A percentile compares a stretch with the other conserved stretches of the same genome.
These are phyloP conservation scores for Myripristis jacobus DNA, from an alignment of 2,797 vertebrate genomes.

Conservation along the genomic window DNA sequence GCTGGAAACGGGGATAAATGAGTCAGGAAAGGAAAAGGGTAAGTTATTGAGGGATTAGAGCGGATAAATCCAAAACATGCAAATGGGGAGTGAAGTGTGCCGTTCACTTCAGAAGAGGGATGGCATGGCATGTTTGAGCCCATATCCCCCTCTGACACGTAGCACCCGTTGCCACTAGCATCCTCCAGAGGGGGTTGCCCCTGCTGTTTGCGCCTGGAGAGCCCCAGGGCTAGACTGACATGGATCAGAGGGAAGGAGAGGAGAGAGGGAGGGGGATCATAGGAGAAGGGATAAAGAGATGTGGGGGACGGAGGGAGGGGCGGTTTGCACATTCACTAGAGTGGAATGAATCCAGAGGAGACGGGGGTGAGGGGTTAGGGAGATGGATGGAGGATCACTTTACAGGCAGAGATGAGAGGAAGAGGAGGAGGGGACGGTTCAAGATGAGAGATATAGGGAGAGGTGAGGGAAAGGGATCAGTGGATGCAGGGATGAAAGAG, in stretches of 20 bases:
- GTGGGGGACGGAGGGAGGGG: conserved; percentile 5
- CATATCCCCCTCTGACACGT: conserved; percentile 43
- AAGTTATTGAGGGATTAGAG: conserved; percentile 59
- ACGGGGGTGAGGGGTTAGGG: conserved; percentile 2
- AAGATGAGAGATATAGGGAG: conserved; percentile 25
- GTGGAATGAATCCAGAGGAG: conserved; percentile 33
- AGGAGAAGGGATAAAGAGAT: conserved; percentile 44
- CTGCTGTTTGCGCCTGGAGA: conserved; percentile 44
- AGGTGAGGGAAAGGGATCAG: conserved; percentile 23
- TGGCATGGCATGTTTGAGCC: conserved; percentile 37
- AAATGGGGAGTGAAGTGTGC: conserved; percentile 25
- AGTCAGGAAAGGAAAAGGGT: conserved; percentile 37
- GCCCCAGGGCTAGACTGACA: conserved; percentile 60
- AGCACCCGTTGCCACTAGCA: conserved; percentile 26
- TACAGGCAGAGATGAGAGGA: conserved; percentile 45
- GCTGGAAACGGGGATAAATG: conserved; percentile 31
- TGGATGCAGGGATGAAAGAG: conserved; percentile 55
- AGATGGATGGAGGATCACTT: conserved; percentile 44
- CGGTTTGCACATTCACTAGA: conserved; percentile 11
- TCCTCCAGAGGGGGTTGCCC: conserved; percentile 50
- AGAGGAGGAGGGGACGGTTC: conserved; percentile 32
- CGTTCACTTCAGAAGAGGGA: conserved; percentile 35
- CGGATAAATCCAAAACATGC: conserved; percentile 53
- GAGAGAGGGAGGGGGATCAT: conserved; percentile 23
- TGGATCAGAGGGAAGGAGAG: conserved; percentile 43